These are phyloP conservation scores for Crambe crambe DNA, from an alignment of 37 sponge, comb jelly and placozoan genomes.

Conservation along the genomic window DNA sequence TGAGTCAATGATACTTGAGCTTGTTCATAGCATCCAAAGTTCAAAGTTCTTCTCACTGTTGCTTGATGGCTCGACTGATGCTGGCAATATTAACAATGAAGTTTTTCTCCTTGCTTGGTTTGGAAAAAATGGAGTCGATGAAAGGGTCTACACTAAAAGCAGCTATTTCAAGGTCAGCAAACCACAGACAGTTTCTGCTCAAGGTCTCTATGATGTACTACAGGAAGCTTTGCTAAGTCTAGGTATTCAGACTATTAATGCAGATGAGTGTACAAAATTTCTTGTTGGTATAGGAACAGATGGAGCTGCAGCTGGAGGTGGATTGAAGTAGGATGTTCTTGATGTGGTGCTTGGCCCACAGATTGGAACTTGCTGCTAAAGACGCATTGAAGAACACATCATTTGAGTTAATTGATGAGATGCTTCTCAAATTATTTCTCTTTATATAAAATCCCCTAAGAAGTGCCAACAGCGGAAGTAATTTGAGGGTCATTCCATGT, in stretches of 20 bases:
- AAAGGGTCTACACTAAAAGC: constrained; percentile 42
- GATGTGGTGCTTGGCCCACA: constrained; percentile 70
- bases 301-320: constrained; percentile 35
- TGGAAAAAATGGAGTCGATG: constrained; percentile 30
- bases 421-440: constrained; percentile 19
- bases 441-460: too few relatives aligned
- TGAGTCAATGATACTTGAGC: too few relatives aligned
- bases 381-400: constrained; percentile 52
- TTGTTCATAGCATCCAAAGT: too few relatives aligned
- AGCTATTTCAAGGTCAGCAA: constrained; percentile 38
- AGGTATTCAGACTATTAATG: constrained; percentile 17
- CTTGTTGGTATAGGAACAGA: constrained; percentile 53
- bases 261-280: constrained; percentile 23
- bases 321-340: constrained; percentile 47
- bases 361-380: constrained; percentile 54
- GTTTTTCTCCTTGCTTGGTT: constrained; percentile 48
- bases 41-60: constrained; percentile 53
- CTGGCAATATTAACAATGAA: constrained; percentile 57
- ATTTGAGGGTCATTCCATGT: too few relatives aligned
- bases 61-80: constrained; percentile 67
- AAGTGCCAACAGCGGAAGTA: too few relatives aligned
- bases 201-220: constrained; percentile 34
- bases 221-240: constrained; percentile 23
- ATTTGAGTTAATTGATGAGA: constrained; percentile 46
- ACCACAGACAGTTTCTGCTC: constrained; percentile 31